A percentile compares a stretch with the other conserved stretches of the same genome.
phyloP scores from a whole-genome alignment of 2,113 vertebrate genomes.

The Perccottus glenii region DNA sequence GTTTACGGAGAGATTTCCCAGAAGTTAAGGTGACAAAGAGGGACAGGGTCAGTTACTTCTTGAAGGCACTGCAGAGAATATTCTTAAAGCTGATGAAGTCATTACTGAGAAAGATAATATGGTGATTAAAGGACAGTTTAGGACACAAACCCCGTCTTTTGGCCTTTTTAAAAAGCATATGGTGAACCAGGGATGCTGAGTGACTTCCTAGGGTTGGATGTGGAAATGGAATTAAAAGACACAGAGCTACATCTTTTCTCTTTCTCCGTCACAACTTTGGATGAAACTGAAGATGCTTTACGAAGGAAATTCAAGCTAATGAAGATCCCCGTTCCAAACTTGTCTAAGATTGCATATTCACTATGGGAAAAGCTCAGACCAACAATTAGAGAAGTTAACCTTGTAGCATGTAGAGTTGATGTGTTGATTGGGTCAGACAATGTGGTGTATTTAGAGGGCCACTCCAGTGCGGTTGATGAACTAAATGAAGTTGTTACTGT shows the following conservation, averaged over 20 bases:
- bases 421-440: too few relatives aligned
- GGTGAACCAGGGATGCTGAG: constrained; percentile 13
- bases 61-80: constrained; percentile 36
- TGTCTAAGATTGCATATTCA: too few relatives aligned
- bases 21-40: constrained; percentile 21
- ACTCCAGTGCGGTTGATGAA: too few relatives aligned
- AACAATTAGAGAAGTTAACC: too few relatives aligned
- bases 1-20: constrained; percentile 32
- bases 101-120: constrained; percentile 13
- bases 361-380: too few relatives aligned
- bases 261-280: background rate
- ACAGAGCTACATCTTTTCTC: constrained; percentile 44
- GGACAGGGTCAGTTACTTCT: constrained; percentile 46
- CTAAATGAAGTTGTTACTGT: too few relatives aligned
- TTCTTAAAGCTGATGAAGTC: constrained; percentile 37
- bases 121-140: constrained; percentile 40
- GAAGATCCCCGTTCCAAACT: too few relatives aligned
- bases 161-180: constrained; percentile 46
- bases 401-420: too few relatives aligned
- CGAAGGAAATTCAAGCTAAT: too few relatives aligned
- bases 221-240: constrained; percentile 52
- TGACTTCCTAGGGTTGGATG: constrained; percentile 30
- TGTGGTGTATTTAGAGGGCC: too few relatives aligned
- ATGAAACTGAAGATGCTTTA: too few relatives aligned
- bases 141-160: constrained; percentile 29